A percentile compares a stretch with the other conserved stretches of the same genome.
These are phyloP conservation scores for Ricordea florida DNA, from an alignment of 92 coral and sea anemone genomes.

Conservation along the genomic window DNA sequence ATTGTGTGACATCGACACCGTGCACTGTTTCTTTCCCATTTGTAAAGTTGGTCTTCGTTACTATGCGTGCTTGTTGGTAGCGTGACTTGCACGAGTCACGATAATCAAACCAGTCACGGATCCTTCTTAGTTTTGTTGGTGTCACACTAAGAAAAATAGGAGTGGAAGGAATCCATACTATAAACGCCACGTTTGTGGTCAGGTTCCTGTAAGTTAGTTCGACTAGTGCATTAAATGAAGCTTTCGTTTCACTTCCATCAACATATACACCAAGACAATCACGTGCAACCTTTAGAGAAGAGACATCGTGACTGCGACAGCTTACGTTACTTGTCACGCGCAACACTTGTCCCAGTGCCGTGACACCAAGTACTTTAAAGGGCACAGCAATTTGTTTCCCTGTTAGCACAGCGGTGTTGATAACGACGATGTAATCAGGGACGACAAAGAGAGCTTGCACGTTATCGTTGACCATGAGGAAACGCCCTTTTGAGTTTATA, in stretches of 20 bases:
- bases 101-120: constrained; percentile 54
- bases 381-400: constrained; percentile 21
- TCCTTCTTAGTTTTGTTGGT: constrained; percentile 26
- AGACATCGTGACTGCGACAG: constrained; percentile 2
- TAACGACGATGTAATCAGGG: constrained; percentile 24
- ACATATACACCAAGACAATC: constrained; percentile 50
- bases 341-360: constrained; percentile 7
- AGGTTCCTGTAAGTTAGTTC: constrained; percentile 3
- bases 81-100: constrained; percentile 49
- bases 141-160: constrained; percentile 37
- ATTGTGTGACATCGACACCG: constrained; percentile 48
- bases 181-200: constrained; percentile 23
- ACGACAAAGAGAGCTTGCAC: constrained; percentile 16
- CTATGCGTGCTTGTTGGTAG: constrained; percentile 63
- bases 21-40: constrained; percentile 7
- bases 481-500: constrained; percentile 5
- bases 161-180: constrained; percentile 46
- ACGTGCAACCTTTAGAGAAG: constrained; percentile 15
- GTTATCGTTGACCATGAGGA: constrained; percentile 19
- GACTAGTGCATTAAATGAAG: constrained; percentile 20
- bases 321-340: constrained; percentile 2
- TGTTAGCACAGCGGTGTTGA: constrained; percentile 48
- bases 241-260: constrained; percentile 36
- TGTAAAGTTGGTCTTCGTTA: constrained; percentile 27
- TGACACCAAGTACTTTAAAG: constrained; percentile 18